Base-by-base conservation (phyloP, 2,113 vertebrate species). In the Oostethus manadensis region DNA sequence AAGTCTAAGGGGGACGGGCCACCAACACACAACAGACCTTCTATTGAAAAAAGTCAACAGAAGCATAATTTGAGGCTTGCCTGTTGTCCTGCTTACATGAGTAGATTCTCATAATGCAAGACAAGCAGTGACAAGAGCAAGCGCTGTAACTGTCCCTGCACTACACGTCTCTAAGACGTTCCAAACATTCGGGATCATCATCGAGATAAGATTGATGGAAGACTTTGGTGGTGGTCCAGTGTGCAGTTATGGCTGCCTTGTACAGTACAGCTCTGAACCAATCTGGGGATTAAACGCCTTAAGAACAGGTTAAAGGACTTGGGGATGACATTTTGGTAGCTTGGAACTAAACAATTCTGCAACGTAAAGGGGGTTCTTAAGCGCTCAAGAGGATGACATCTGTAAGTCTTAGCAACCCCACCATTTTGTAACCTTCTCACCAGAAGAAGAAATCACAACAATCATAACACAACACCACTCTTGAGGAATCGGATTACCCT, bases 41-140 rank as follows among this genome's bases (percentile, higher is more conserved):
- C 56, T 71, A 60, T 26, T 56, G 50, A 64, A 73, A 74, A 8
- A 16, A 76, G 71, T 60, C 74, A 79, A 83, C 83, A 77, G 70
- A 56, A 49, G 75, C 79, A 81, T 87, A 81, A 70, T 58, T 49
- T 29, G 42, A 29, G 76, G 47, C 84, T 82, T 74, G 64, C 78
- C 83, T 69, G 61, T 51, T 18, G 18, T 64, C 48, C 48, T 69
- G 59, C 60, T 65, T 50, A 21, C 3, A 21, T 0, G 48, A 62
- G 17, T 33, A 65, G 23, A 51, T 14, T 51, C 42, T 38, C 15
- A 7, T 17, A 10, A 8, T 18, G 16, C n/a, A 23, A 43, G n/a
- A n/a, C n/a, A n/a, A 4, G 22, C 33, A 1, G 16, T 2, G 43
- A 64, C 51, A 48, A 62, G 42, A 75, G 61, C 70, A 71, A 63